phyloP scores from a whole-genome alignment of 2,113 vertebrate species.

The Myotis brandtii region DNA sequence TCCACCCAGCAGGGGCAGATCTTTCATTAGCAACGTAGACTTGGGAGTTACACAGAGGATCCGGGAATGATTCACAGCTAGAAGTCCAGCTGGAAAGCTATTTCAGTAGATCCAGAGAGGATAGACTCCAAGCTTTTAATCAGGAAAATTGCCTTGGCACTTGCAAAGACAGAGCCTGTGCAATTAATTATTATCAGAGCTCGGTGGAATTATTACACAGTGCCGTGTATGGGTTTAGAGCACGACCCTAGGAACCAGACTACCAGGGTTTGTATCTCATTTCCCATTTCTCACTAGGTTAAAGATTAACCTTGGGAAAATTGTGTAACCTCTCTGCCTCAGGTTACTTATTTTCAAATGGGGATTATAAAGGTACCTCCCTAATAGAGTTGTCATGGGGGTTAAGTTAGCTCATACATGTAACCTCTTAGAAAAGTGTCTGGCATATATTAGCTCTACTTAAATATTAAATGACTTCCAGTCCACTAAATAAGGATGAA shows the following conservation, averaged over 20 bases:
- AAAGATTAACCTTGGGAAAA: not conserved
- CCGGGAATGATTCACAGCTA: not conserved
- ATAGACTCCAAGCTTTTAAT: not conserved
- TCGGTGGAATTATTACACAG: not conserved
- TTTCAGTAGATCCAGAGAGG: not conserved
- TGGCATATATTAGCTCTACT: not conserved
- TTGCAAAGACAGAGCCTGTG: fast-evolving
- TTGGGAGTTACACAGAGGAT: not conserved
- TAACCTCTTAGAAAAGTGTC: constrained; percentile 13
- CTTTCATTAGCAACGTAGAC: not conserved
- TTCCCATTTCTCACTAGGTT: not conserved
- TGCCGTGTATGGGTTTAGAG: not conserved
- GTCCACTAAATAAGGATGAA: not conserved
- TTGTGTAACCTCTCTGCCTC: not conserved
- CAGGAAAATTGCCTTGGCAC: not conserved
- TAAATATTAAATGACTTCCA: not conserved
- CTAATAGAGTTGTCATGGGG: not conserved
- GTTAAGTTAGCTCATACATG: not conserved
- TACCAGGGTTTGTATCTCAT: not conserved
- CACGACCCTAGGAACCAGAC: not conserved
- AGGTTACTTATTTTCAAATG: not conserved
- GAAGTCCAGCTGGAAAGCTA: not conserved
- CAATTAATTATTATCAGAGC: not conserved
- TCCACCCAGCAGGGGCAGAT: not conserved
- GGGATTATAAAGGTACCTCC: not conserved